A percentile compares a stretch with the other conserved stretches of the same genome.
Evolutionary conservation across 1,140 invertebrate genomes (phyloP).

Genomic region (Zaprionus vittiger): DNA sequence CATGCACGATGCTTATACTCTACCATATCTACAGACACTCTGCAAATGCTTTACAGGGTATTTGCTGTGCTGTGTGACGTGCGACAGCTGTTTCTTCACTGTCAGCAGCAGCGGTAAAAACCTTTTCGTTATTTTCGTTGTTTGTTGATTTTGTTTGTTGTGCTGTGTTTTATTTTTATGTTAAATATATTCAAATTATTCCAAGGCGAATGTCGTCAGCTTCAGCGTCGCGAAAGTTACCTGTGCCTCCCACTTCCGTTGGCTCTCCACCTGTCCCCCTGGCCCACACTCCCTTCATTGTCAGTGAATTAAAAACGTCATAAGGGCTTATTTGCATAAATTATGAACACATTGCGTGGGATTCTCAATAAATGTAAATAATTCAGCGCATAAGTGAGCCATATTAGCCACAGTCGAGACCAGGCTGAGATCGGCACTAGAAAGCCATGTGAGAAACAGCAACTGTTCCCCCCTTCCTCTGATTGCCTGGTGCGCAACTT

Average conservation of each 20-base stretch:
- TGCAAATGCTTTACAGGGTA: slow-evolving; percentile 8
- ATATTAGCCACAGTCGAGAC: slow-evolving; percentile 48
- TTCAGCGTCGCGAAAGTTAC: slow-evolving; percentile 5
- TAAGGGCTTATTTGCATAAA: slow-evolving; percentile 82
- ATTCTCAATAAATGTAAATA: slow-evolving; percentile 78
- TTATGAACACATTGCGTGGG: slow-evolving; percentile 59
- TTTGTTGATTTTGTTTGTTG: slow-evolving; percentile 76
- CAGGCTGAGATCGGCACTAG: slow-evolving; percentile 40
- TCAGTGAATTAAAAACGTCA: slow-evolving; percentile 83
- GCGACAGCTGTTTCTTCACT: slow-evolving; percentile 21
- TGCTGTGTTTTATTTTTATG: slow-evolving; percentile 74
- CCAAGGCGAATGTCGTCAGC: slow-evolving; percentile 47
- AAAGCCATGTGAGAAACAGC: slow-evolving; percentile 74
- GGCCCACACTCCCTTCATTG: slow-evolving; percentile 48
- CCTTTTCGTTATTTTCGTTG: slow-evolving; percentile 42
- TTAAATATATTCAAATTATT: slow-evolving; percentile 80
- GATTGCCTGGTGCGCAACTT: slow-evolving; percentile 6
- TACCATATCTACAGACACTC: not conserved
- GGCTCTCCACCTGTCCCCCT: not conserved
- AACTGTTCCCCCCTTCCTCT: not conserved
- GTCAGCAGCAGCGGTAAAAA: slow-evolving; percentile 18
- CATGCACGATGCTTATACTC: not conserved
- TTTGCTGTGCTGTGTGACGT: not conserved
- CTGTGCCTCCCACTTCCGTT: not conserved
- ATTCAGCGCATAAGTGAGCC: slow-evolving; percentile 72